Conservation (phyloP, 2,113 vertebrate species). For the Platanista minor region DNA sequence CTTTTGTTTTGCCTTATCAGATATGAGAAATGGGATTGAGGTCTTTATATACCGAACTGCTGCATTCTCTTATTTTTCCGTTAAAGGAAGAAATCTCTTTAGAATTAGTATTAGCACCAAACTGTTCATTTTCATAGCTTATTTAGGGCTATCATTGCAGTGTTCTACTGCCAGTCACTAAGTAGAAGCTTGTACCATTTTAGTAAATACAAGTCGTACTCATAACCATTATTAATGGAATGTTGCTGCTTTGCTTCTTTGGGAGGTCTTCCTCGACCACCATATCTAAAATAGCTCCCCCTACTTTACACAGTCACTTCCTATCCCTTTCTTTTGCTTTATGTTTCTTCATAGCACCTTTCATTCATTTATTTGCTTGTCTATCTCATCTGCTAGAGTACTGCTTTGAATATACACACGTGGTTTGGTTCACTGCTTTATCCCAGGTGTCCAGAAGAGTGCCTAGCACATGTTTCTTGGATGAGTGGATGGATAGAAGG, state of each 20-base stretch:
- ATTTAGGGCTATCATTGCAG: not conserved
- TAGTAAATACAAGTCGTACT: not conserved
- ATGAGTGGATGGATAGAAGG: not conserved
- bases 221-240: not conserved
- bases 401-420: not conserved
- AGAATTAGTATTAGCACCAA: not conserved
- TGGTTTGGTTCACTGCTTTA: not conserved
- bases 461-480: not conserved
- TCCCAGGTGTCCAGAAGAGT: not conserved
- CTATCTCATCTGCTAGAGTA: not conserved
- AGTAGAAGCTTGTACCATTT: not conserved
- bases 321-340: not conserved
- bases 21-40: not conserved
- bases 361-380: not conserved
- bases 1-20: not conserved
- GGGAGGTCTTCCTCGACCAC: not conserved
- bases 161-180: not conserved
- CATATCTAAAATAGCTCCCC: not conserved
- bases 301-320: not conserved
- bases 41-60: not conserved
- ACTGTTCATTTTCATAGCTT: not conserved
- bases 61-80: not conserved
- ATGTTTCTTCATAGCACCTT: not conserved
- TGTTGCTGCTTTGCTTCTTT: not conserved
- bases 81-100: not conserved